Conservation (phyloP, 1,140 invertebrate genomes). For the Tetraneura akinire region DNA sequence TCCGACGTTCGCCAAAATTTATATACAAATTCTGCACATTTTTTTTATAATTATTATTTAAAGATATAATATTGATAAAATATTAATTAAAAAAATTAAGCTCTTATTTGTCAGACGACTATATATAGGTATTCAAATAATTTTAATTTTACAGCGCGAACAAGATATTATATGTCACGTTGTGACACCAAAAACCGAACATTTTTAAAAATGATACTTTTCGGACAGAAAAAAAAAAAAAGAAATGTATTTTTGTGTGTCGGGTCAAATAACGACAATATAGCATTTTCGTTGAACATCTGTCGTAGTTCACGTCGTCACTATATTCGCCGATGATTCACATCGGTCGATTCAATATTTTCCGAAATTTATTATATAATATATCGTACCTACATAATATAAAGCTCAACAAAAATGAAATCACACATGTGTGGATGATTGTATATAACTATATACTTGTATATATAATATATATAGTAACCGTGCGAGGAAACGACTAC, state of each 20-base stretch:
- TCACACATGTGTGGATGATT: background rate
- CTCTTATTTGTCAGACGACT: no score
- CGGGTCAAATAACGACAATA: slow-evolving; percentile 7
- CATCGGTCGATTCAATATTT: slow-evolving; percentile 9
- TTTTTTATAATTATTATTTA: no score
- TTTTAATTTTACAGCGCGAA: no score
- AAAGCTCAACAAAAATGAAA: background rate
- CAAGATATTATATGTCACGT: background rate
- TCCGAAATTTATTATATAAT: background rate
- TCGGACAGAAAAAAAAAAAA: background rate
- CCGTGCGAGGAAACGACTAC: background rate
- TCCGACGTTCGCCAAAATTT: no score
- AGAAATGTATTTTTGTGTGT: no score
- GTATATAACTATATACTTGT: background rate
- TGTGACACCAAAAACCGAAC: background rate
- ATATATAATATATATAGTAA: background rate
- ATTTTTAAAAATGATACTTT: background rate
- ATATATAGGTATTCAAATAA: no score
- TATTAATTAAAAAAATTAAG: no score
- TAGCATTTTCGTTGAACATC: slow-evolving; percentile 25
- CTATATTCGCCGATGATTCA: background rate
- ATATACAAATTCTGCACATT: no score
- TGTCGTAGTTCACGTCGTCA: background rate
- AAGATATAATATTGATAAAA: no score
- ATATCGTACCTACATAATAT: background rate